Evolutionary conservation across 2,888 invertebrate species (phyloP).

Genomic region (Harpalus rubripes): DNA sequence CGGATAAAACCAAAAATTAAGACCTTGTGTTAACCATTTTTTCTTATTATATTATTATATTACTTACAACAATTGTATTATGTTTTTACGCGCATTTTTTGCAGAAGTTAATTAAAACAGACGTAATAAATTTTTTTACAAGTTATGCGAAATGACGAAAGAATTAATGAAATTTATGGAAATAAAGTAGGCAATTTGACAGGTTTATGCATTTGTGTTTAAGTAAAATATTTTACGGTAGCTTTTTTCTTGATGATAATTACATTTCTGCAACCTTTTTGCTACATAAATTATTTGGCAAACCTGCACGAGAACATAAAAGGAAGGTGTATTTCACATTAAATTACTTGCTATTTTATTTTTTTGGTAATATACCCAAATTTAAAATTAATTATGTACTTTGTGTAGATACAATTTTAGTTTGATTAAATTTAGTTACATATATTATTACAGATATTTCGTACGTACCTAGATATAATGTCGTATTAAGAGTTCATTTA

Average conservation of each 20-base stretch:
- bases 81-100: conserved; percentile 14
- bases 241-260: not conserved
- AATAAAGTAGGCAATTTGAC: conserved; percentile 9
- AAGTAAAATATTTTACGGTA: conserved; percentile 32
- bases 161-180: conserved; percentile 38
- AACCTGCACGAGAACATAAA: no score
- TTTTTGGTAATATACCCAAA: no score
- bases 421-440: no score
- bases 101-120: conserved; percentile 29
- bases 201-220: conserved; percentile 27
- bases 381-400: no score
- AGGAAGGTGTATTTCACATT: no score
- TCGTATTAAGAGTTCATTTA: no score
- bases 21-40: conserved; percentile 15
- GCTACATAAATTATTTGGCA: no score
- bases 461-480: no score
- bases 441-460: no score
- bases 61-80: conserved; percentile 10
- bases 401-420: no score
- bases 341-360: no score
- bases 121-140: not conserved
- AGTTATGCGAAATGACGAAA: conserved; percentile 1
- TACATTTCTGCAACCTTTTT: not conserved
- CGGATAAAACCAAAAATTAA: conserved; percentile 27
- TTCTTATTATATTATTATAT: not conserved